These are phyloP conservation scores for Melieria crassipennis DNA, from an alignment of 2,888 invertebrate species.

Conservation along the genomic window DNA sequence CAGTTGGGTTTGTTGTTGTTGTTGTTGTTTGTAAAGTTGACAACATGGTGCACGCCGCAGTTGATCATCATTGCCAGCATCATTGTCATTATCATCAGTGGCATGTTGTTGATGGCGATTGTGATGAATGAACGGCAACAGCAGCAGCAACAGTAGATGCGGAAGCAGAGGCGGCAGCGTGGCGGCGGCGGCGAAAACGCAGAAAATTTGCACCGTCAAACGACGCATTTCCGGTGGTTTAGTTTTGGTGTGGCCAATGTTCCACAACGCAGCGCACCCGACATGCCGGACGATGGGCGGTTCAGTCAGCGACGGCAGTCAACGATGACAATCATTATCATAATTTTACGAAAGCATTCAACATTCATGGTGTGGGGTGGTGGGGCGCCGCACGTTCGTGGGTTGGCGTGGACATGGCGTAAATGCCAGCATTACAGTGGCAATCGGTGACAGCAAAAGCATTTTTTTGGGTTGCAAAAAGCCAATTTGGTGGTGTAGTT, in stretches of 20 bases:
- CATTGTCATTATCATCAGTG: neutral
- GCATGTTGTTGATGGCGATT: too few species aligned
- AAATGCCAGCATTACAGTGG: slow-evolving; percentile 6
- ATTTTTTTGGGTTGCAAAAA: slow-evolving; percentile 6
- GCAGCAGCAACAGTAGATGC: neutral
- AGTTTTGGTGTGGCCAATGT: too few species aligned
- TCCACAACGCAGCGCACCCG: too few species aligned
- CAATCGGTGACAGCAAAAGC: neutral
- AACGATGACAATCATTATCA: slow-evolving; percentile 26
- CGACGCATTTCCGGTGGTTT: too few species aligned
- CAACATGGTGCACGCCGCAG: neutral
- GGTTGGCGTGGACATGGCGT: neutral
- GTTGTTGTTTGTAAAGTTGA: slow-evolving; percentile 7
- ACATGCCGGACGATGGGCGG: neutral
- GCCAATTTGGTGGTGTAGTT: slow-evolving; percentile 18
- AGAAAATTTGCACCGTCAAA: neutral
- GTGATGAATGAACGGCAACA: neutral
- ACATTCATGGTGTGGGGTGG: slow-evolving; percentile 33
- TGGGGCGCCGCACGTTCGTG: neutral
- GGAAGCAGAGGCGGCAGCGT: neutral
- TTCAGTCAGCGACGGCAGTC: slow-evolving; percentile 12
- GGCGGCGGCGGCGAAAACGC: neutral
- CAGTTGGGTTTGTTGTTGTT: slow-evolving; percentile 5
- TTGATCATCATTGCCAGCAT: neutral
- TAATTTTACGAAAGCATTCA: slow-evolving; percentile 36